Percentiles rank a stretch among this genome's conserved stretches.
phyloP scores from a whole-genome alignment of 2,797 vertebrate species.

The Anguilla anguilla region DNA sequence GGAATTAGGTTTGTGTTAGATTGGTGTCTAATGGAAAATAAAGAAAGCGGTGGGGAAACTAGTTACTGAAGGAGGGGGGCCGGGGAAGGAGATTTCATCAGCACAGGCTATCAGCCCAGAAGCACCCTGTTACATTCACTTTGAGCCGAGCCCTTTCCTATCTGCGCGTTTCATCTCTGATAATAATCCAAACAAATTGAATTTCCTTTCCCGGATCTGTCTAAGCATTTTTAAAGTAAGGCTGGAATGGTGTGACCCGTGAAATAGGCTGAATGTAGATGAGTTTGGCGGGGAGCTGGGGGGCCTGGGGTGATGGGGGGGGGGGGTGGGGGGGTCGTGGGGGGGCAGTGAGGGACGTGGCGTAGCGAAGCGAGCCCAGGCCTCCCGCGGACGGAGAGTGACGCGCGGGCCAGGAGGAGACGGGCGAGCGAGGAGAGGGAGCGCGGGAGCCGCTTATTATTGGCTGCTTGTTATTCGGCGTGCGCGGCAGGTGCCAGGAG shows the following conservation, averaged over 20 bases:
- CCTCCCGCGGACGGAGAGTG: constrained; percentile 25
- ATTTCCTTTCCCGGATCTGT: constrained; percentile 46
- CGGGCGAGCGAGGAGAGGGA: background rate
- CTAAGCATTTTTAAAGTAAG: constrained; percentile 44
- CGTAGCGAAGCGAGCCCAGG: background rate
- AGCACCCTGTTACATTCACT: constrained; percentile 37
- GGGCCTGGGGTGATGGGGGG: background rate
- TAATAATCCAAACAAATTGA: constrained; percentile 58
- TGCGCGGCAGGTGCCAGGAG: background rate
- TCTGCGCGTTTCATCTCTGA: constrained; percentile 51
- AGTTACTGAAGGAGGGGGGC: constrained; percentile 38
- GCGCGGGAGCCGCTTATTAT: constrained; percentile 1
- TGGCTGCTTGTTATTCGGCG: constrained; percentile 14
- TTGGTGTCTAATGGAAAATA: constrained; percentile 35
- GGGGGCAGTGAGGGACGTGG: background rate
- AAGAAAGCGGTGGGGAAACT: constrained; percentile 26
- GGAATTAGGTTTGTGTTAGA: constrained; percentile 23
- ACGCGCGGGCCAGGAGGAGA: constrained; percentile 20
- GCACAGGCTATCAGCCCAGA: constrained; percentile 25
- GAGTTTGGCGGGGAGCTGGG: background rate
- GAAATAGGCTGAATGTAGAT: constrained; percentile 20
- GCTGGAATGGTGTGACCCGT: constrained; percentile 7
- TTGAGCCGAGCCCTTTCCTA: constrained; percentile 41
- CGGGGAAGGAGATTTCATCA: constrained; percentile 32
- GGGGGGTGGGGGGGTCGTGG: background rate